These are phyloP conservation scores for Struthio camelus DNA, from an alignment of 2,113 vertebrate genomes.

Conservation along the genomic window DNA sequence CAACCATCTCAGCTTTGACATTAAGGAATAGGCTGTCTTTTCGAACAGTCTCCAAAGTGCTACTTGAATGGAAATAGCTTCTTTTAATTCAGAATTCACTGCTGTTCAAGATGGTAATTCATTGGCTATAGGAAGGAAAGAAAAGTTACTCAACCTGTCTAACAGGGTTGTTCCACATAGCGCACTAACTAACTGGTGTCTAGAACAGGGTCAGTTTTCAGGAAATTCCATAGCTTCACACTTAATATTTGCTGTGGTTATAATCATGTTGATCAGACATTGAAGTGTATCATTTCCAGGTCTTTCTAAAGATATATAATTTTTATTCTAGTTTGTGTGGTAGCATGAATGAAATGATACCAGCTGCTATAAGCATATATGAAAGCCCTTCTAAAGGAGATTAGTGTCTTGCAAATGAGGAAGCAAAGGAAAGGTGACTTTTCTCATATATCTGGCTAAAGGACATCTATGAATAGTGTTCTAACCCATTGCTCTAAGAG, in stretches of 20 bases:
- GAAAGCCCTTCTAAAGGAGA: neutral
- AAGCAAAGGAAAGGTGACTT: neutral
- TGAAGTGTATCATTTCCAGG: neutral
- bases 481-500: neutral
- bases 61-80: neutral
- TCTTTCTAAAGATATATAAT: neutral
- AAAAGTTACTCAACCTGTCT: neutral
- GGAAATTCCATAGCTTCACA: neutral
- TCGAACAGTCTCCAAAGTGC: neutral
- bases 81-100: neutral
- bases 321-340: neutral
- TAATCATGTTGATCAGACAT: neutral
- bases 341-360: neutral
- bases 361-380: neutral
- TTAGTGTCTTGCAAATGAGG: neutral
- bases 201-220: neutral
- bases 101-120: neutral
- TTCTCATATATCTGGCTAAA: neutral
- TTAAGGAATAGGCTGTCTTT: neutral
- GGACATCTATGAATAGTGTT: neutral
- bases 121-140: neutral
- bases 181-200: neutral
- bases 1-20: neutral
- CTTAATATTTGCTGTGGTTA: neutral
- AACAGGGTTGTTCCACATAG: neutral